phyloP scores from a whole-genome alignment of 1,140 invertebrate species.

The Ptiloglossa arizonensis region DNA sequence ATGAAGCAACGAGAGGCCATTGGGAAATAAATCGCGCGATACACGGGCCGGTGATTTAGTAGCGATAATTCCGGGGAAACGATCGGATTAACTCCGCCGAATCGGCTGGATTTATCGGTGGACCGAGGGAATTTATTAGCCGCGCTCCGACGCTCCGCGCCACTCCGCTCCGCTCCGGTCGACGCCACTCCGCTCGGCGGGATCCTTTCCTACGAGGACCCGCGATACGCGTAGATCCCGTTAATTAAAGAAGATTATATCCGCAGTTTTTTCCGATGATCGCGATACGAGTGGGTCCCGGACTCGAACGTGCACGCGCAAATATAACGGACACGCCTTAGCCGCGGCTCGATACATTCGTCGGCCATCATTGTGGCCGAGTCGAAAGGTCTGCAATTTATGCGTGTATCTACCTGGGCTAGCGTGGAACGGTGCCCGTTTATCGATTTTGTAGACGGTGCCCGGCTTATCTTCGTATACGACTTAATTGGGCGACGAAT shows the following conservation, averaged over 20 bases:
- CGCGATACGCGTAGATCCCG: constrained; percentile 44
- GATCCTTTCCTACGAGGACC: constrained; percentile 37
- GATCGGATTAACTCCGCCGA: constrained; percentile 47
- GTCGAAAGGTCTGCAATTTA: constrained; percentile 20
- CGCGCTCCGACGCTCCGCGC: too few relatives aligned
- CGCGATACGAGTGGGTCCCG: not conserved
- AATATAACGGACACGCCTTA: constrained; percentile 45
- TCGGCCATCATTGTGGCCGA: not conserved
- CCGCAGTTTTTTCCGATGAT: constrained; percentile 41
- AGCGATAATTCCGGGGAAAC: constrained; percentile 46
- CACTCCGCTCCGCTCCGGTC: too few relatives aligned
- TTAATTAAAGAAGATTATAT: constrained; percentile 55
- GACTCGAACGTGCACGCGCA: not conserved
- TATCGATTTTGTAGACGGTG: constrained; percentile 3
- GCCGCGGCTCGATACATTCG: not conserved
- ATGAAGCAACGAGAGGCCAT: constrained; percentile 1
- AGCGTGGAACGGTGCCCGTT: not conserved
- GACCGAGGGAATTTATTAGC: constrained; percentile 44
- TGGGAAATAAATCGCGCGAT: constrained; percentile 33
- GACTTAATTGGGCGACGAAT: constrained; percentile 19
- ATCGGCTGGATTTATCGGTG: constrained; percentile 46
- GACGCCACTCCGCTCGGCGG: too few relatives aligned
- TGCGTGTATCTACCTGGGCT: constrained; percentile 20
- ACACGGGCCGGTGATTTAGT: constrained; percentile 27
- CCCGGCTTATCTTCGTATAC: not conserved